Evolutionary conservation across 2,888 invertebrate genomes (phyloP), one percentile per base, ranked within the genome.

Genomic region (Margaritifera margaritifera): DNA sequence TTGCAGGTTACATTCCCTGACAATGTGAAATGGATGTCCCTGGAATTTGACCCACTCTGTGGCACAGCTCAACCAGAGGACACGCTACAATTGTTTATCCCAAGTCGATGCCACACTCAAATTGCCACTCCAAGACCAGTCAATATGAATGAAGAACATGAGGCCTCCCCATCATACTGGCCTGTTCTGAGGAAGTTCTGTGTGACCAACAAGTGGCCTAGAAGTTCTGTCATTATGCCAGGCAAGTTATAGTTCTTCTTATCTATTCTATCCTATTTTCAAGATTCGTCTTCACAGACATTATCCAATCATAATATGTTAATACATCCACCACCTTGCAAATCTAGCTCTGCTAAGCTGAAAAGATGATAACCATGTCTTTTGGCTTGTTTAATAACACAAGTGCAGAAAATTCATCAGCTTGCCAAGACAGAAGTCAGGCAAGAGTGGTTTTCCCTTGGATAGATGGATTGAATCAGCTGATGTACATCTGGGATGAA

Each of bases 61-160:
- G 94, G 96, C 64, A 98, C 98, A 0, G 95, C 95, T 1, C 98
- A 97, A 90, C 93, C 95, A 0, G 98, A 98, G 90, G 98, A 99
- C 91, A 94, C 94, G 22, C 88, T 92, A 2, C 91, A 91, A 83
- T 86, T 92, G 57, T 92, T 89, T 80, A 88, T 92, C 57, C 90
- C 91, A 0, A 81, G 84, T 50, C 72, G 74, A 62, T 66, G 66
- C 62, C 77, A 68, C 68, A 64, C 72, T 11, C 74, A 75, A 51
- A 62, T 64, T 15, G 57, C 64, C 11, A 68, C 69, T 24, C 66
- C 68, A 24, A 66, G 69, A 15, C 59, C 62, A 27, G 61, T 66
- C 55, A 72, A 75, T 24, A 66, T 70, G 59, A 66, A 64, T 31
- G 75, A 78, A 51, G 80, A 79, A 11, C 78, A 75, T 53, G 71